Evolutionary conservation across 2,888 invertebrate genomes (phyloP).

Genomic region (Agonopterix heracliana): DNA sequence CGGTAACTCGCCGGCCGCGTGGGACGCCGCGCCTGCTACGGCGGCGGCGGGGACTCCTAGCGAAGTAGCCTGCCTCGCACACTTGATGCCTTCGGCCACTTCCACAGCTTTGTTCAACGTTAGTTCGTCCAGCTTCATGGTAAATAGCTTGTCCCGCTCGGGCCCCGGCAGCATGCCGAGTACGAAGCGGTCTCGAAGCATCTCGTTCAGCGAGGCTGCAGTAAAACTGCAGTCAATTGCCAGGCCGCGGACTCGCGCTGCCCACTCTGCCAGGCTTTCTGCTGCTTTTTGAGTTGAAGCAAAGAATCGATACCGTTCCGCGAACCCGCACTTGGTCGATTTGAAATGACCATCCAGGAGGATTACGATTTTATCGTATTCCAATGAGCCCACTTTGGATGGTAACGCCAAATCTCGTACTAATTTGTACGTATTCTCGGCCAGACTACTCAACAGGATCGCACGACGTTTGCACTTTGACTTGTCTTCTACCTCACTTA

Average conservation of each 20-base stretch:
- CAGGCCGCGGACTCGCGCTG: slow-evolving; percentile 7
- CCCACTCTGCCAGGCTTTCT: slow-evolving; percentile 5
- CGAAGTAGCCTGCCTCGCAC: too few relatives aligned
- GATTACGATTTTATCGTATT: neutral
- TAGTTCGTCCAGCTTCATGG: slow-evolving; percentile 13
- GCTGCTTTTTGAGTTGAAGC: slow-evolving; percentile 2
- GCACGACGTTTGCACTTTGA: neutral
- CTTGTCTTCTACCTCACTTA: neutral
- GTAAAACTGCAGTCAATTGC: slow-evolving; percentile 5
- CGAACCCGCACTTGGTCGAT: slow-evolving; percentile 8
- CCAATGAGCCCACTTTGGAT: neutral
- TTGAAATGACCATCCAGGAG: slow-evolving; percentile 7
- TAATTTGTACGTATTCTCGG: neutral
- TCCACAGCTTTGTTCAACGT: slow-evolving; percentile 17
- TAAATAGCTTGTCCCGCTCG: slow-evolving; percentile 21
- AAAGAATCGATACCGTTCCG: slow-evolving; percentile 6
- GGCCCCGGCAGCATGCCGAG: slow-evolving; percentile 19
- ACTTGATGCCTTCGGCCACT: slow-evolving; percentile 11
- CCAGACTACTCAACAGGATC: slow-evolving; percentile 1
- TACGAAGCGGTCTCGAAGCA: slow-evolving; percentile 18
- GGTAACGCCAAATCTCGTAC: slow-evolving; percentile 1
- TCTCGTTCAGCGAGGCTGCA: slow-evolving; percentile 8
- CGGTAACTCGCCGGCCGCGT: neutral
- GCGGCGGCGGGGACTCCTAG: neutral
- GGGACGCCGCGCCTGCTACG: neutral